phyloP scores from a whole-genome alignment of 2,113 vertebrate genomes.

The Prunella himalayana region DNA sequence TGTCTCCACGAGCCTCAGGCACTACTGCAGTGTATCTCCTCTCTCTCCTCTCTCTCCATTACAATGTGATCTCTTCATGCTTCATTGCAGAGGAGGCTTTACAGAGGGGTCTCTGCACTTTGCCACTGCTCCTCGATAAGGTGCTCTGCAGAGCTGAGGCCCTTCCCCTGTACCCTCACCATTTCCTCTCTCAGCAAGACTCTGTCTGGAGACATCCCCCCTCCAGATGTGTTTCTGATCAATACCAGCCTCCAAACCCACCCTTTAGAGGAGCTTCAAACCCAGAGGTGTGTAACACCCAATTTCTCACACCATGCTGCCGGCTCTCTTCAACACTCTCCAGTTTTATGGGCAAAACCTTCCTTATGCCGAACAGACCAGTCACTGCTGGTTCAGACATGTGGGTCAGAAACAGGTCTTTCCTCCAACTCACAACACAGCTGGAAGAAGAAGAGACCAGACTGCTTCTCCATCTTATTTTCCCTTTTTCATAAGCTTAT shows the following conservation, averaged over 20 bases:
- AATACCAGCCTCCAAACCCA: neutral
- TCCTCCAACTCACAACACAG: neutral
- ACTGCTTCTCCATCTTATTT: neutral
- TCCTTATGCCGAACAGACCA: neutral
- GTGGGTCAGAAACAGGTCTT: neutral
- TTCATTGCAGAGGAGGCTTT: neutral
- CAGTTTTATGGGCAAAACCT: neutral
- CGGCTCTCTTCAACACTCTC: neutral
- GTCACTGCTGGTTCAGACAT: neutral
- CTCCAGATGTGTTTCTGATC: neutral
- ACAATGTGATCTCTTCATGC: accelerated
- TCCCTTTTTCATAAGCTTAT: neutral
- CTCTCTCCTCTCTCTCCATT: neutral
- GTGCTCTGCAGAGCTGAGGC: accelerated
- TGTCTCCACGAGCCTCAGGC: neutral
- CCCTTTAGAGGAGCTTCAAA: neutral
- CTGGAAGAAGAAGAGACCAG: neutral
- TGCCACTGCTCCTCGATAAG: accelerated
- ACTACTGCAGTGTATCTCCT: neutral
- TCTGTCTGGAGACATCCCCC: neutral
- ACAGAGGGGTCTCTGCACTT: neutral
- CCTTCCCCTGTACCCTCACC: accelerated
- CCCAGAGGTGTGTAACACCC: neutral
- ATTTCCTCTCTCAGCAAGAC: neutral
- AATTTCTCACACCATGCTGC: neutral